Evolutionary conservation across 2,113 vertebrate species (phyloP).

Genomic region (Eulemur macaco): DNA sequence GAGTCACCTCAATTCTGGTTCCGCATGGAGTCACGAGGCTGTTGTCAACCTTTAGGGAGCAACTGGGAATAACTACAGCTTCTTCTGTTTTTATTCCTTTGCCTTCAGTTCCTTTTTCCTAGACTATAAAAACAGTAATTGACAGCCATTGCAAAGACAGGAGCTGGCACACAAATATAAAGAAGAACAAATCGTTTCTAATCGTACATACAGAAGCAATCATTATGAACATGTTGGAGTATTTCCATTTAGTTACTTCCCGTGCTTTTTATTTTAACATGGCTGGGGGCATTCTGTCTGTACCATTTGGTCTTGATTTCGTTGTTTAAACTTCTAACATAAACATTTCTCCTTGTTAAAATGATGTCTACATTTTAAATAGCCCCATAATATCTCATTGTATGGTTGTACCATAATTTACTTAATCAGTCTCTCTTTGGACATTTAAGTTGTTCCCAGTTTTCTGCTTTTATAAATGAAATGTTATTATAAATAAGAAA

Average conservation of each 20-base stretch:
- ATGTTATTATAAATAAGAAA: background rate
- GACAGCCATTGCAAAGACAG: background rate
- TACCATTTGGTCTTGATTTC: background rate
- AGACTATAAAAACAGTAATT: background rate
- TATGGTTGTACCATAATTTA: background rate
- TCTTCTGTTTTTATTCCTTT: background rate
- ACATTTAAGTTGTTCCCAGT: background rate
- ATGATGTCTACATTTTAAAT: background rate
- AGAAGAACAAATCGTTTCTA: background rate
- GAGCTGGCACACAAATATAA: background rate
- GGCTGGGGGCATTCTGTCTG: background rate
- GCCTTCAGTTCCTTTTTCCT: background rate
- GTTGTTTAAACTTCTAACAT: background rate
- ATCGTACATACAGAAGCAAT: background rate
- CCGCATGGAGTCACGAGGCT: background rate
- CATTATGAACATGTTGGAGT: background rate
- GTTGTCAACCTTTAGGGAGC: background rate
- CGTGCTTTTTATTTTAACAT: constrained; percentile 31
- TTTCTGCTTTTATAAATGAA: constrained; percentile 21
- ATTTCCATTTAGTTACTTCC: background rate
- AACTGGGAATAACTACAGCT: background rate
- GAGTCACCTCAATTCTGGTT: background rate
- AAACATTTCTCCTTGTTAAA: background rate
- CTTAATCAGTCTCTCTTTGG: background rate
- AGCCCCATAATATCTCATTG: background rate